These are phyloP conservation scores for Deroplatys truncata DNA, from an alignment of 2,888 invertebrate genomes.

Conservation along the genomic window DNA sequence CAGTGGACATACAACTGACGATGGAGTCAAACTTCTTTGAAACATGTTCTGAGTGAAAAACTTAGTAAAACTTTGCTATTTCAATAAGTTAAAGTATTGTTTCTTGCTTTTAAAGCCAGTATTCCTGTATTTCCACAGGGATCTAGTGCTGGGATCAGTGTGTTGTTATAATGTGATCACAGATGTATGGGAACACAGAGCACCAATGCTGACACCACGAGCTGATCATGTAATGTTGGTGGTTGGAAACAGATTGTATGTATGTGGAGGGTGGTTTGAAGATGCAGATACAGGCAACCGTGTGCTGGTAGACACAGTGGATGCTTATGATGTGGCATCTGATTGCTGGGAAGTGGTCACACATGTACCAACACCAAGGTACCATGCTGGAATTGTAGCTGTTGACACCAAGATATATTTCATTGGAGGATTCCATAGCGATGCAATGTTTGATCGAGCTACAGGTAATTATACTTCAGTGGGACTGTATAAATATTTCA, in stretches of 20 bases:
- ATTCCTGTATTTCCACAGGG: conserved; percentile 44
- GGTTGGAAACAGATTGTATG: conserved; percentile 53
- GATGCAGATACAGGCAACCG: conserved; percentile 46
- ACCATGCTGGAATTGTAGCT: conserved; percentile 63
- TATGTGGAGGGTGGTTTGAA: conserved; percentile 61
- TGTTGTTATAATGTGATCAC: conserved; percentile 51
- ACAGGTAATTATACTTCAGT: conserved; percentile 42
- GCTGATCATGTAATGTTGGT: conserved; percentile 63
- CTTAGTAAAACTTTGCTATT: too few species aligned
- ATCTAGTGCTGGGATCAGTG: conserved; percentile 48
- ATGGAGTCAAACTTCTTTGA: too few species aligned
- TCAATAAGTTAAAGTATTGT: too few species aligned
- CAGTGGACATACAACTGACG: too few species aligned
- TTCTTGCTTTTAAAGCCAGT: too few species aligned
- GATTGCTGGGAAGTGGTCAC: conserved; percentile 60
- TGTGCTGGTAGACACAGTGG: conserved; percentile 58
- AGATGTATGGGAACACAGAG: conserved; percentile 53
- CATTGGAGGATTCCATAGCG: conserved; percentile 64
- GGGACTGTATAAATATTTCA: not conserved
- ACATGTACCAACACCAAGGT: conserved; percentile 60
- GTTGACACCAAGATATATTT: conserved; percentile 60
- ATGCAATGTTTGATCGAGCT: conserved; percentile 62
- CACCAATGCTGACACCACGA: conserved; percentile 55
- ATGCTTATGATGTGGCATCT: conserved; percentile 56
- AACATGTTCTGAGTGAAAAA: too few species aligned